phyloP scores from a whole-genome alignment of 53 echinoderm and acorn worm genomes.

The Echinarachnius parma region DNA sequence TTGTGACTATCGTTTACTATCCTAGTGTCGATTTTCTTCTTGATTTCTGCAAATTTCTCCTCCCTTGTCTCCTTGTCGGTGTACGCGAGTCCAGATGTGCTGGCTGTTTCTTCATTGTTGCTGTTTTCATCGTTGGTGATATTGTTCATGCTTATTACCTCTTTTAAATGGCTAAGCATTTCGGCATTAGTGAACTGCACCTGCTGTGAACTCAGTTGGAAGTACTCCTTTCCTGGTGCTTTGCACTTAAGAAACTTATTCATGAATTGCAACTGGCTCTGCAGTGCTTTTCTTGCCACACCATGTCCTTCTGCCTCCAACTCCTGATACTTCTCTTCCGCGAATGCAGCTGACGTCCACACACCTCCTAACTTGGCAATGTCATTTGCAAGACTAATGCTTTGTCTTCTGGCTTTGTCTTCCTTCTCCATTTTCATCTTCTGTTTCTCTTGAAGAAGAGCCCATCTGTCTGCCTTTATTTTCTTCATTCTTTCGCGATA shows the following conservation, averaged over 20 bases:
- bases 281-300: neutral
- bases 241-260: constrained; percentile 12
- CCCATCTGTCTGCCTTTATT: constrained; percentile 2
- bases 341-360: neutral
- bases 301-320: neutral
- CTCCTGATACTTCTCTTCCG: neutral
- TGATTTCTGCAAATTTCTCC: neutral
- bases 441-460: too few species aligned
- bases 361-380: constrained; percentile 7
- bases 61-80: neutral
- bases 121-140: neutral
- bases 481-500: constrained; percentile 1
- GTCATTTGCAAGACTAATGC: neutral
- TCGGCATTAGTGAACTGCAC: constrained; percentile 8
- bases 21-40: neutral
- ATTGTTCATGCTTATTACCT: constrained; percentile 8
- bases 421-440: neutral
- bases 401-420: too few species aligned
- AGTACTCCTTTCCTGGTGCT: constrained; percentile 25
- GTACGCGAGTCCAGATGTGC: neutral
- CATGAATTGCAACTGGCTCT: constrained; percentile 21
- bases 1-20: constrained; percentile 14
- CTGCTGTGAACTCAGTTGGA: constrained; percentile 20
- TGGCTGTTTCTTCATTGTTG: neutral
- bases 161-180: constrained; percentile 23